phyloP scores from a whole-genome alignment of 2,797 vertebrate species.

The Otolemur crassicaudatus region DNA sequence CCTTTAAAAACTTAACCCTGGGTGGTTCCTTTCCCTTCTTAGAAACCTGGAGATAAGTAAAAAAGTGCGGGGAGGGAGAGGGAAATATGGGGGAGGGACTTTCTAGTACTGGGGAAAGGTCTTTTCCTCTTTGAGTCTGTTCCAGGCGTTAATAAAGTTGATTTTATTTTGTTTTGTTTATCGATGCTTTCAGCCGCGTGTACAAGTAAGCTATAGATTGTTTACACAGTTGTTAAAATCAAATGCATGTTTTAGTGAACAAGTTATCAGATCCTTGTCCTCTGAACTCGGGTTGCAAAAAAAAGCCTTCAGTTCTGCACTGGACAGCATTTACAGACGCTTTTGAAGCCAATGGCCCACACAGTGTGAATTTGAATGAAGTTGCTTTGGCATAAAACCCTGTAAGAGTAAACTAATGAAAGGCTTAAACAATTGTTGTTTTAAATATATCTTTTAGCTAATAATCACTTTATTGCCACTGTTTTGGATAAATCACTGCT shows the following conservation, averaged over 20 bases:
- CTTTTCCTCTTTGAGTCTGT: constrained; percentile 61
- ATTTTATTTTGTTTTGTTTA: constrained; percentile 71
- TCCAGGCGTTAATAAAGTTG: constrained; percentile 72
- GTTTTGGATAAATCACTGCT: not conserved
- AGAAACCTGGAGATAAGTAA: not conserved
- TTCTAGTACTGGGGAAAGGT: constrained; percentile 37
- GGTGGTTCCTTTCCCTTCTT: not conserved
- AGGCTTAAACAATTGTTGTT: constrained; percentile 57
- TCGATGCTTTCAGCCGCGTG: constrained; percentile 71
- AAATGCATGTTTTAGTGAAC: constrained; percentile 50
- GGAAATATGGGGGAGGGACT: not conserved
- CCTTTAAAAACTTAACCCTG: not conserved
- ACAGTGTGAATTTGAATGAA: constrained; percentile 88
- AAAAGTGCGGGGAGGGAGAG: not conserved
- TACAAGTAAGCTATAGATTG: constrained; percentile 72
- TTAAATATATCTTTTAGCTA: constrained; percentile 31
- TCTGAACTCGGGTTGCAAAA: constrained; percentile 58
- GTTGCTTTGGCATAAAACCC: constrained; percentile 86
- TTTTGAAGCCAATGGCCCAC: constrained; percentile 80
- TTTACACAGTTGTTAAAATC: constrained; percentile 68
- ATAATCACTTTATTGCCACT: constrained; percentile 6
- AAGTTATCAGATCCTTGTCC: constrained; percentile 44
- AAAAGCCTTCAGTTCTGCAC: constrained; percentile 61
- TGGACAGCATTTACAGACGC: constrained; percentile 72
- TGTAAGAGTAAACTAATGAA: constrained; percentile 61